Conservation (phyloP, 2,888 invertebrate genomes). For the Eurytoma adleriae region DNA sequence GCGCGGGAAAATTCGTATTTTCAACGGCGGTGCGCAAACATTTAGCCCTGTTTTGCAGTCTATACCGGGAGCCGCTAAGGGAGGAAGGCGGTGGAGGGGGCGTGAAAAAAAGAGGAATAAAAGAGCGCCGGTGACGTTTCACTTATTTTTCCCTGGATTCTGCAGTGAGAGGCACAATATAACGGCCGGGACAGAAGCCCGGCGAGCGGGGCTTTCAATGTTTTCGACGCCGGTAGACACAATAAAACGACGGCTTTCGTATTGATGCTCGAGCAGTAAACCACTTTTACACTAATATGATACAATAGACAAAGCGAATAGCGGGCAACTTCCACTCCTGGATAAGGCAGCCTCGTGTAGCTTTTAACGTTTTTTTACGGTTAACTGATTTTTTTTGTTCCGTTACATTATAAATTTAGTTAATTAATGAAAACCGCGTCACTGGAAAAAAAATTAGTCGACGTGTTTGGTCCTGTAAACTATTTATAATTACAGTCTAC, state of each 20-base stretch:
- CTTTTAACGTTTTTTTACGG: background rate
- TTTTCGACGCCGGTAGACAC: background rate
- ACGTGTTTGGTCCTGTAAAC: background rate
- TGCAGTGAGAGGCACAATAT: background rate
- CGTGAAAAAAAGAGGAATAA: background rate
- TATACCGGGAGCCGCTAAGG: too few relatives aligned
- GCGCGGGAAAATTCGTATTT: background rate
- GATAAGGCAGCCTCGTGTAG: background rate
- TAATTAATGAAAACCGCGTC: background rate
- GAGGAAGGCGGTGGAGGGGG: too few relatives aligned
- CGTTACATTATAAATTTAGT: too few relatives aligned
- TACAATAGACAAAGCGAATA: background rate
- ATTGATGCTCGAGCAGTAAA: background rate
- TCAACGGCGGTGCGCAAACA: background rate
- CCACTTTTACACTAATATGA: background rate
- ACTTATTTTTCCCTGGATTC: constrained; percentile 4
- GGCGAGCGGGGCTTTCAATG: background rate
- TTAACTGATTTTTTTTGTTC: background rate
- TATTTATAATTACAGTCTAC: too few relatives aligned
- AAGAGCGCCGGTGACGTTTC: background rate
- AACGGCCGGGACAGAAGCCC: background rate
- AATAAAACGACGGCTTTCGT: background rate
- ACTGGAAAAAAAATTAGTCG: background rate
- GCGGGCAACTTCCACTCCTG: background rate
- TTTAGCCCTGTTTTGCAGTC: background rate